Evolutionary conservation across 2,113 vertebrate genomes (phyloP).

Genomic region (Anas platyrhynchos): DNA sequence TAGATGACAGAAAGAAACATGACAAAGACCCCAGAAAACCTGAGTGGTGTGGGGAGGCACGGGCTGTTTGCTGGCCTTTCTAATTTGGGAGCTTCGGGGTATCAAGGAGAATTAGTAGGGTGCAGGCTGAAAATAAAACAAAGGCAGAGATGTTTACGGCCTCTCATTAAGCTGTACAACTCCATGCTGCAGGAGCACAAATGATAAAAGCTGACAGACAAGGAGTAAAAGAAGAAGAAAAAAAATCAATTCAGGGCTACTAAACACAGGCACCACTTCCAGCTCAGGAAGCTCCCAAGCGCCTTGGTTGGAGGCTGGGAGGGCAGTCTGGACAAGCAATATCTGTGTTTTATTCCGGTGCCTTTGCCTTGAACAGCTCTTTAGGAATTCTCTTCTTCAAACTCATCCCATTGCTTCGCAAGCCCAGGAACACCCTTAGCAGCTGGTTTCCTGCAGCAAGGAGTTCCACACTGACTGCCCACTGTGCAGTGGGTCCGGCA

Average conservation of each 20-base stretch:
- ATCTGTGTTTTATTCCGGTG: background rate
- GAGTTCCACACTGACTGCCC: background rate
- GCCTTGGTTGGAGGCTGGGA: background rate
- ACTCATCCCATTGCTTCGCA: background rate
- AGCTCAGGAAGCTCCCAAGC: background rate
- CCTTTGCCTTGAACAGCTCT: background rate
- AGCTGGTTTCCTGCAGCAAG: background rate
- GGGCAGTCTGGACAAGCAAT: background rate
- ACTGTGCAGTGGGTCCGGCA: background rate
- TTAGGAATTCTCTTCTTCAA: background rate
- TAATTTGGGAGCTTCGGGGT: background rate
- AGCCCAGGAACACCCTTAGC: background rate
- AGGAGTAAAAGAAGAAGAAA: background rate
- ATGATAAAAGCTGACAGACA: background rate
- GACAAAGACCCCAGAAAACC: background rate
- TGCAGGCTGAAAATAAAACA: background rate
- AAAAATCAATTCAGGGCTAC: background rate
- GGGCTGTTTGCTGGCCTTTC: background rate
- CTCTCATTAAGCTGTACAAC: background rate
- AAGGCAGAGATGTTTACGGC: background rate
- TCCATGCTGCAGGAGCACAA: background rate
- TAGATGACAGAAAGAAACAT: background rate
- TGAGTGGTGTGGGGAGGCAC: fast-evolving
- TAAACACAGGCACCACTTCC: background rate
- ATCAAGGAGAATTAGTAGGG: background rate